A percentile compares a stretch with the other conserved stretches of the same genome.
phyloP scores from a whole-genome alignment of 2,113 vertebrate species.

The Tichodroma muraria region DNA sequence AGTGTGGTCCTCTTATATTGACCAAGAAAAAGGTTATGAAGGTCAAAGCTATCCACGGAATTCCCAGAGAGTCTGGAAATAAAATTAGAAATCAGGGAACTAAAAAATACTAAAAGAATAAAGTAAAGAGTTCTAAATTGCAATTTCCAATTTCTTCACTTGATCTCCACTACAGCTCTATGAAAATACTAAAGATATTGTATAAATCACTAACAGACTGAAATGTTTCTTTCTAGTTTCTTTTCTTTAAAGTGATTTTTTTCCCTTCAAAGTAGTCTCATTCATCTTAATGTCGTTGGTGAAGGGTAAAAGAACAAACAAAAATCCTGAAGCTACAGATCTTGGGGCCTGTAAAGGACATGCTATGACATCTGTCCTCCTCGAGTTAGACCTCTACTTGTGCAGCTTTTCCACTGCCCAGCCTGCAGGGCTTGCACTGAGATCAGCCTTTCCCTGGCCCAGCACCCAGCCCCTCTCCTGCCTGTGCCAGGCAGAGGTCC shows the following conservation, averaged over 20 bases:
- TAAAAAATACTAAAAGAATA: background rate
- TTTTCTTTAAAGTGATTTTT: background rate
- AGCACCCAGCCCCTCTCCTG: background rate
- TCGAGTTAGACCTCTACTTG: background rate
- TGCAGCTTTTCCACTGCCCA: background rate
- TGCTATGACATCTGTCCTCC: rapidly evolving
- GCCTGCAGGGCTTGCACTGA: background rate
- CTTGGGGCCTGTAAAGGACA: background rate
- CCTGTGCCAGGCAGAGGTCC: background rate
- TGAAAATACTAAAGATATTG: background rate
- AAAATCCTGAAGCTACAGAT: background rate
- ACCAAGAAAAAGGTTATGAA: background rate
- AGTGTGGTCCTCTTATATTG: background rate
- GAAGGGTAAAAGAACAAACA: background rate
- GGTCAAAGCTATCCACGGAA: background rate
- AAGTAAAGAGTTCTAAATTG: background rate
- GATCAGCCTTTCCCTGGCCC: background rate
- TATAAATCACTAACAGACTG: background rate
- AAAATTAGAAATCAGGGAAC: background rate
- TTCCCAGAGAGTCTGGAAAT: background rate
- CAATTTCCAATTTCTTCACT: background rate
- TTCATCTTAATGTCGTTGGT: background rate
- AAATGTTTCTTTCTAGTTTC: rapidly evolving
- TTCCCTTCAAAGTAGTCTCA: background rate
- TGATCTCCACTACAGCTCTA: background rate